Conservation (phyloP, 2,888 invertebrate species). For the Stenolophus ochropezus region DNA sequence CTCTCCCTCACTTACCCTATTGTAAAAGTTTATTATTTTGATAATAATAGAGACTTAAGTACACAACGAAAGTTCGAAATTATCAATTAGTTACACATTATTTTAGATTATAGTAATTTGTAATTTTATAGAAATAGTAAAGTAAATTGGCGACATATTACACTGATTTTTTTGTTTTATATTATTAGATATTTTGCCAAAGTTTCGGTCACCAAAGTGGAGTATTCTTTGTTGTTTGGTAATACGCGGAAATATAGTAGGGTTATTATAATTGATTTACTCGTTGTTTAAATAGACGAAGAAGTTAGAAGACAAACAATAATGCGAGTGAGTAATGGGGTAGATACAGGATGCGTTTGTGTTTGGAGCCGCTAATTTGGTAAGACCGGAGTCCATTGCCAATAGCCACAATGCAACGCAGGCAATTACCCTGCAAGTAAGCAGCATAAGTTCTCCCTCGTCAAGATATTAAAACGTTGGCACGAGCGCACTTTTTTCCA, state of each 20-base stretch:
- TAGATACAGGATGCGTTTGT: not conserved
- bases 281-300: not conserved
- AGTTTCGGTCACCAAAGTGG: not conserved
- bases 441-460: constrained; percentile 31
- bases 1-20: too few relatives aligned
- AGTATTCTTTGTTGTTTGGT: not conserved
- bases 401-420: constrained; percentile 51
- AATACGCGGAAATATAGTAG: not conserved
- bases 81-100: too few relatives aligned
- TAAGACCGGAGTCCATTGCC: constrained; percentile 50
- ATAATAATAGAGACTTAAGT: too few relatives aligned
- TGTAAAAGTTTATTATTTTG: too few relatives aligned
- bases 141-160: too few relatives aligned
- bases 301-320: not conserved
- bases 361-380: constrained; percentile 44
- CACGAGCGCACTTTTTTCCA: constrained; percentile 63
- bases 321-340: not conserved
- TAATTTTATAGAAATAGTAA: too few relatives aligned
- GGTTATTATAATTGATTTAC: not conserved
- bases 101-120: too few relatives aligned
- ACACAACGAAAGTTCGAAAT: too few relatives aligned
- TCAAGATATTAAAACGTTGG: constrained; percentile 59
- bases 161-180: not conserved
- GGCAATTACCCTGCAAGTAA: constrained; percentile 50
- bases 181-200: not conserved